A percentile compares a stretch with the other conserved stretches of the same genome.
Evolutionary conservation across 2,113 vertebrate species (phyloP).

Genomic region (Rhynchopsitta pachyrhyncha): DNA sequence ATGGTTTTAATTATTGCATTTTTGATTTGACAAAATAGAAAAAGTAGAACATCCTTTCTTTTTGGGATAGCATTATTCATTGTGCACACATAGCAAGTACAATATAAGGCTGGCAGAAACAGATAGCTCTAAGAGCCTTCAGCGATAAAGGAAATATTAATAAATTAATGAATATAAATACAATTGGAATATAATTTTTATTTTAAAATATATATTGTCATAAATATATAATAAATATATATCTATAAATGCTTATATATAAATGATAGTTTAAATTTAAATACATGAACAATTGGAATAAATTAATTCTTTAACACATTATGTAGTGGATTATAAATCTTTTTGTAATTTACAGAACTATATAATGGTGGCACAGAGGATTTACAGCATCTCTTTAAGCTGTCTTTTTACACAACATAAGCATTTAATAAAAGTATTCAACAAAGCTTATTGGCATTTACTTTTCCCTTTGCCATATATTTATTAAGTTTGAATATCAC

Average conservation of each 20-base stretch:
- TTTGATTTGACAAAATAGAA: neutral
- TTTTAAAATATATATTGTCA: neutral
- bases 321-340: neutral
- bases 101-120: neutral
- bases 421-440: constrained; percentile 72
- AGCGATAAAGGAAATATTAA: neutral
- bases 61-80: neutral
- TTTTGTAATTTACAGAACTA: constrained; percentile 32
- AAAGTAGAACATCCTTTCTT: neutral
- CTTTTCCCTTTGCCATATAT: constrained; percentile 63
- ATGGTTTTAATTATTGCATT: neutral
- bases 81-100: neutral
- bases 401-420: constrained; percentile 56
- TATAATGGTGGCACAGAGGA: constrained; percentile 36
- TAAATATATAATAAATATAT: neutral
- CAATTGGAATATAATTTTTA: neutral
- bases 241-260: neutral
- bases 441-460: constrained; percentile 72
- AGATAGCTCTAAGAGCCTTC: neutral
- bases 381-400: constrained; percentile 63
- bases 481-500: constrained; percentile 70
- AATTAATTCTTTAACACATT: neutral
- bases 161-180: neutral
- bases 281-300: neutral
- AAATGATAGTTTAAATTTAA: neutral